Conservation (phyloP, 2,888 invertebrate genomes). For the Dermolepida albohirtum region DNA sequence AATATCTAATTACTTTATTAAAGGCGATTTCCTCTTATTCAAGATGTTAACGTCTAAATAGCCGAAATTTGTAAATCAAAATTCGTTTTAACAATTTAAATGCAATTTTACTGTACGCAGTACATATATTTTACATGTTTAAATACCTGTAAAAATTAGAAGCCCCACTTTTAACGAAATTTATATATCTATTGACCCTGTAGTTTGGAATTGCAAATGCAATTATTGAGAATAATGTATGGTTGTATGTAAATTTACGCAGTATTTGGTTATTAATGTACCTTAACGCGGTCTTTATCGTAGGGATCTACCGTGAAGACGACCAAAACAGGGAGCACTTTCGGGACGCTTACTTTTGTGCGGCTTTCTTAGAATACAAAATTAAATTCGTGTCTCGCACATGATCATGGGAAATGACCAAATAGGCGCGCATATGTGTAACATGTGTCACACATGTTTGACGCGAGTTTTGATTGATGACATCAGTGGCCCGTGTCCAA, state of each 20-base stretch:
- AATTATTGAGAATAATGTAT: constrained; percentile 33
- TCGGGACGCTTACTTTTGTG: constrained; percentile 11
- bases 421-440: constrained; percentile 54
- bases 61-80: no score
- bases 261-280: constrained; percentile 38
- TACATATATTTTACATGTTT: no score
- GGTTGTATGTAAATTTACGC: constrained; percentile 25
- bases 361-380: constrained; percentile 34
- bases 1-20: no score
- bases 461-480: constrained; percentile 57
- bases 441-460: constrained; percentile 53
- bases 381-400: constrained; percentile 36
- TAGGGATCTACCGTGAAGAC: constrained; percentile 24
- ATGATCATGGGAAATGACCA: constrained; percentile 52
- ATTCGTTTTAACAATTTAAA: no score
- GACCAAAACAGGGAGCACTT: constrained; percentile 11
- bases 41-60: no score
- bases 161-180: constrained; percentile 8
- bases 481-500: constrained; percentile 59
- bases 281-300: constrained; percentile 32
- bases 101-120: no score
- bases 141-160: no score
- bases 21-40: no score
- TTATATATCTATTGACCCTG: constrained; percentile 18
- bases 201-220: constrained; percentile 24